phyloP scores from a whole-genome alignment of 2,888 invertebrate genomes.

The Baccha elongata region DNA sequence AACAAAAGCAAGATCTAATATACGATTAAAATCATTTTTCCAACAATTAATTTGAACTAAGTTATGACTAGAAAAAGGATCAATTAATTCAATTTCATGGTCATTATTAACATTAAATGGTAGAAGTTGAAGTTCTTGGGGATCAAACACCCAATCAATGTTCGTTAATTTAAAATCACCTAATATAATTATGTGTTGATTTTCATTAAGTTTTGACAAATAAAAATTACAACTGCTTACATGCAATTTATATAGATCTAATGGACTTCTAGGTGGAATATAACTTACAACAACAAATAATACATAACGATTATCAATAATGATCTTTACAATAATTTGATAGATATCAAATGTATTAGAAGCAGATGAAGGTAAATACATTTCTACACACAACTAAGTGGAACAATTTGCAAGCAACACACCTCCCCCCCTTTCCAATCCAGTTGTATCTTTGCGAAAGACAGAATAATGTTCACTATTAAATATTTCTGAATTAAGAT shows the following conservation, averaged over 20 bases:
- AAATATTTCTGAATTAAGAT: background rate
- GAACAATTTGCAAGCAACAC: background rate
- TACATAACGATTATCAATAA: background rate
- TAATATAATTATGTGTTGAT: constrained; percentile 13
- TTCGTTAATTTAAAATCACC: constrained; percentile 28
- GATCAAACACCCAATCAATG: constrained; percentile 19
- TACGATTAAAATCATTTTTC: constrained; percentile 2
- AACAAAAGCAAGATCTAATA: constrained; percentile 9
- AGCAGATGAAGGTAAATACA: background rate
- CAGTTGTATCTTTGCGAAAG: constrained; percentile 6
- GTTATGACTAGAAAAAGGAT: constrained; percentile 17
- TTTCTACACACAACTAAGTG: too few relatives aligned
- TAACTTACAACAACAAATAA: constrained; percentile 8
- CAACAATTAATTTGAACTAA: constrained; percentile 18
- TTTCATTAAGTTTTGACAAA: constrained; percentile 14
- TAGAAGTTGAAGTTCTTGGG: constrained; percentile 2
- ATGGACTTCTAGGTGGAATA: background rate
- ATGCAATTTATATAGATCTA: constrained; percentile 20
- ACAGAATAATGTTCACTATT: background rate
- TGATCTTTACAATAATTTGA: background rate
- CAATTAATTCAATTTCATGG: constrained; percentile 14
- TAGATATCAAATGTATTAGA: background rate
- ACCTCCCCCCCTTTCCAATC: constrained; percentile 5
- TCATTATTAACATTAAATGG: constrained; percentile 19
- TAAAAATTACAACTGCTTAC: constrained; percentile 18